These are phyloP conservation scores for Aphaenogaster rudis DNA, from an alignment of 1,140 invertebrate genomes.

Conservation along the genomic window DNA sequence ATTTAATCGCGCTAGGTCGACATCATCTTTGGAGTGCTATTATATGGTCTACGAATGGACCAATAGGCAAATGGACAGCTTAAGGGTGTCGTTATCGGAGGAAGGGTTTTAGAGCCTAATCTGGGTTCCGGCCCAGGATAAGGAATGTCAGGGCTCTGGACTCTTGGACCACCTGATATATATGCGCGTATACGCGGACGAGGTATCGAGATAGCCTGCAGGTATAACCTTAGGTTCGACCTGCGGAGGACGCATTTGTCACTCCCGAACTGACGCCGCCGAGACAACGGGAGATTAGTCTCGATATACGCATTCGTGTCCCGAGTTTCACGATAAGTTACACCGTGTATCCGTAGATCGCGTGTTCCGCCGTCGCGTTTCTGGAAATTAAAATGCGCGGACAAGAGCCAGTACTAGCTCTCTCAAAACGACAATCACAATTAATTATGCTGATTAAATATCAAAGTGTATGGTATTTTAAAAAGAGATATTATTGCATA, in stretches of 20 bases:
- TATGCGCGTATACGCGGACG: conserved; percentile 49
- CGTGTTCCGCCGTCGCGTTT: background rate
- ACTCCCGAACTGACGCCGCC: conserved; percentile 68
- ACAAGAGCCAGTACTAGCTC: background rate
- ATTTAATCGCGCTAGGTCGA: conserved; percentile 37
- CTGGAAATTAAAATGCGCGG: conserved; percentile 14
- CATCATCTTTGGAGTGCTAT: conserved; percentile 61
- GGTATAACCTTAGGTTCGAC: conserved; percentile 71
- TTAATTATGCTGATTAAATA: conserved; percentile 39
- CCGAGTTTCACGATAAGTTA: conserved; percentile 35
- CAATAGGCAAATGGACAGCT: conserved; percentile 78
- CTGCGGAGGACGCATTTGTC: conserved; percentile 75
- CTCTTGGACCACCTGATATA: conserved; percentile 64
- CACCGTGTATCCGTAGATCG: background rate
- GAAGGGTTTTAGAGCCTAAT: conserved; percentile 80
- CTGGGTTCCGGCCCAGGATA: conserved; percentile 72
- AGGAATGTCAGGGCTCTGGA: conserved; percentile 63
- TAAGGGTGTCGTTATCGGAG: conserved; percentile 79
- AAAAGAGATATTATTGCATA: background rate
- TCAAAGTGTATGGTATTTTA: background rate
- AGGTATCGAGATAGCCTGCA: conserved; percentile 72
- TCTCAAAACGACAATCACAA: background rate
- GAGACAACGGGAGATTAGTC: conserved; percentile 74
- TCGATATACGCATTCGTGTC: conserved; percentile 60
- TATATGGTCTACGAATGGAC: conserved; percentile 67